Evolutionary conservation across 1,140 invertebrate species (phyloP), one percentile per base, ranked within the genome.

Genomic region (Diuraphis noxia): DNA sequence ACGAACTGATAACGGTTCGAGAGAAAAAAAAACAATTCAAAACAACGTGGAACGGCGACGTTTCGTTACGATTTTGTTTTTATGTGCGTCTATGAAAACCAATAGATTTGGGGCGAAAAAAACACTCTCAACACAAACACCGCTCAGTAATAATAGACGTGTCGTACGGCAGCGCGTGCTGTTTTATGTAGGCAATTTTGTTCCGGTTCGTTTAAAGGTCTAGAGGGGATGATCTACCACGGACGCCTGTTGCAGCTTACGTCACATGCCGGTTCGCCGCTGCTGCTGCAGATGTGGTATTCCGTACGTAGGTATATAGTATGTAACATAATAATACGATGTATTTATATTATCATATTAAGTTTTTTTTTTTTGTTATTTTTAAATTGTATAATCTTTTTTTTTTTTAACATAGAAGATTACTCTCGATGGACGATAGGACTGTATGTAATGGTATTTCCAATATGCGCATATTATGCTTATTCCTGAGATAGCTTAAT

Each of bases 201-300:
- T 91, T 91, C 63, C 89, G 89, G 89, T 91, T 91, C 77, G 77
- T 82, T 91, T 49, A 82, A 52, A 91, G 89, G 77, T 91, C 89
- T 91, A 81, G 77, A 25, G 89, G 89, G 89, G 77, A 91, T 82
- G 89, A 91, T 81, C 72, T 36, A 36, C 40, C 36, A 49, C 10
- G 13, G 41, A 90, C 72, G n/a, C 56, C 30, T 72, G 13, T 72
- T 72, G 9, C 36, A 13, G 41, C 77, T 91, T 91, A 91, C 89
- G 13, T 91, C 89, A 91, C 43, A 82, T 72, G 38, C 17, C 63
- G 17, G 56, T 88, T n/a, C 19, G 6, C n/a, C 19, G 43, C 13
- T 46, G 30, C 13, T 72, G n/a, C 30, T 72, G 86, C 9, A 40
- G 86, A 30, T 38, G 88, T 89, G 46, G 40, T 21, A 49, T 81